Evolutionary conservation across 1,140 invertebrate species (phyloP), one percentile per base, ranked within the genome.

Genomic region (Caenorhabditis remanei): DNA sequence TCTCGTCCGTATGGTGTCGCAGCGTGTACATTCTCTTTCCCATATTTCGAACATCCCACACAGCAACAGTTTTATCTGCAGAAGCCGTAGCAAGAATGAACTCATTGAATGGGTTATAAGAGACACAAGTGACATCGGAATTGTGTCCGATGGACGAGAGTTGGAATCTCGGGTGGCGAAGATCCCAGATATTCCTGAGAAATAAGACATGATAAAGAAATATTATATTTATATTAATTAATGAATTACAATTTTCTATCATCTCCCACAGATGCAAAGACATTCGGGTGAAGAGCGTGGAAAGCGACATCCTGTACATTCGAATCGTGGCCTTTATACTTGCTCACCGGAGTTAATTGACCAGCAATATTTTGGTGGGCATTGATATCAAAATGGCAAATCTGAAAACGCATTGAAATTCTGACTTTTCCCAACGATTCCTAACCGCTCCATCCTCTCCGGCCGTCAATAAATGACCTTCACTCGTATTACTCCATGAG

Each of bases 1-100:
- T 99, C 94, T 99, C 98, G 93, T 99, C 98, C 93, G 99, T 99
- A 93, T 99, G 98, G 56, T 98, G 99, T 93, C 99, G 98, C 93
- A 99, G 99, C 75, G 97, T 98, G 94, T 99, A 98, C 86, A 99
- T 94, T 94, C 99, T 99, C 43, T 99, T 93, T 93, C 99, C 99
- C 43, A 99, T 94, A 93, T 99, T 99, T 88, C 98, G 94, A 88
- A 99, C 94, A 94, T 99, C 98, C 98, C 98, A 99, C 24, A 99
- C 93, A 32, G 98, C 98, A 40, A 96, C 95, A 88, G 95, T 95
- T 94, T 90, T 99, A 93, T 99, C 98, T 85, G 98, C 98, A 90
- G 97, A 98, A 24, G 98, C 98, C 58, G 98, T 99, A 0, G 98
- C 98, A n/a, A 99, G 94, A 91, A 99, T 99, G 91, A 98, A 99